These are phyloP conservation scores for Cryptophagus acutangulus DNA, from an alignment of 2,888 invertebrate genomes.

Conservation along the genomic window DNA sequence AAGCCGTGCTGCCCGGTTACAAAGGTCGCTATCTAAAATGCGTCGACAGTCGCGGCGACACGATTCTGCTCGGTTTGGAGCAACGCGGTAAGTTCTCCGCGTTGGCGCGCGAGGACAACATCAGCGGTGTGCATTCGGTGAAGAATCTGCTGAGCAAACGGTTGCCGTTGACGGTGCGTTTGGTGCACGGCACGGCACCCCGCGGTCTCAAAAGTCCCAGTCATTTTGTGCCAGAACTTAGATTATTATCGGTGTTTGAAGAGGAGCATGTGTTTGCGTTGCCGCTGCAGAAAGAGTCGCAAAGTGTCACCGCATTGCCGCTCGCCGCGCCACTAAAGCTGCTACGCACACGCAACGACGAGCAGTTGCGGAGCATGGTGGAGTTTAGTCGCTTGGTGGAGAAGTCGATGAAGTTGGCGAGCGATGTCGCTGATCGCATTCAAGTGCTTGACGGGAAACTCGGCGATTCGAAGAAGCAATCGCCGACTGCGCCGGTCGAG, in stretches of 20 bases:
- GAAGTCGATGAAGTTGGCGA: slow-evolving; percentile 67
- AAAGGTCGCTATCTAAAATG: slow-evolving; percentile 82
- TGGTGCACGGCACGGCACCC: slow-evolving; percentile 87
- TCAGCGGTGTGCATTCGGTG: slow-evolving; percentile 90
- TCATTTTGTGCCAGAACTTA: slow-evolving; percentile 79
- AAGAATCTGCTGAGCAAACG: slow-evolving; percentile 83
- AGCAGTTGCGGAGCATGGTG: slow-evolving; percentile 60
- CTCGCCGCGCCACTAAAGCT: slow-evolving; percentile 81
- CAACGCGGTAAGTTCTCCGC: slow-evolving; percentile 90
- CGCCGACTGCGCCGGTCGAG: slow-evolving; percentile 49
- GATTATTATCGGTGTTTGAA: slow-evolving; percentile 78
- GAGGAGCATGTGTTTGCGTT: slow-evolving; percentile 81
- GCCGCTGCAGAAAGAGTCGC: slow-evolving; percentile 75
- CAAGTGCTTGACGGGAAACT: slow-evolving; percentile 77
- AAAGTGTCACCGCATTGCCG: slow-evolving; percentile 75
- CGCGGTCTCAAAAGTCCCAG: slow-evolving; percentile 75
- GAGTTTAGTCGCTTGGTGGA: slow-evolving; percentile 76
- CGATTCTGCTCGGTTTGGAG: slow-evolving; percentile 75
- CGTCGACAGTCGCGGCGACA: slow-evolving; percentile 78
- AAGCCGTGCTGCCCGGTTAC: slow-evolving; percentile 60
- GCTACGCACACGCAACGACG: slow-evolving; percentile 76
- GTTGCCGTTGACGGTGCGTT: slow-evolving; percentile 84
- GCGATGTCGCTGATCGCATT: slow-evolving; percentile 74
- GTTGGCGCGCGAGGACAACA: slow-evolving; percentile 87
- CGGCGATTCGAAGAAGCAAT: slow-evolving; percentile 54